phyloP scores from a whole-genome alignment of 2,113 vertebrate genomes.

The Vulpes lagopus region DNA sequence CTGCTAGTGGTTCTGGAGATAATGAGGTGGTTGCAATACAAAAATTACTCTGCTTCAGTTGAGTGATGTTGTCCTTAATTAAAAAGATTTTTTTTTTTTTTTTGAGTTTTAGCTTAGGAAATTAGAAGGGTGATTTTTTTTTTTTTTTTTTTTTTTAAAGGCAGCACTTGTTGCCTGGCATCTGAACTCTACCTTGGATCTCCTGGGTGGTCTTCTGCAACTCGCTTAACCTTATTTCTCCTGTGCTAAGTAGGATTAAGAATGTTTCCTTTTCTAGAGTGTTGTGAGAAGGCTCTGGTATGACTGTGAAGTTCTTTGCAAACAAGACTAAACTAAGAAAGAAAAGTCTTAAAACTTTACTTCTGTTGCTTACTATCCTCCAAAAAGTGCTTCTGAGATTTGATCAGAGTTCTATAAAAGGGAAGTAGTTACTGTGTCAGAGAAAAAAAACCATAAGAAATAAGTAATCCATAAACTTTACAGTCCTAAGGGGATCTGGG shows the following conservation, averaged over 20 bases:
- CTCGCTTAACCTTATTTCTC: slow-evolving; percentile 6
- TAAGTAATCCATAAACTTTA: slow-evolving; percentile 78
- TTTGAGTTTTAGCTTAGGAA: background rate
- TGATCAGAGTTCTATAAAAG: slow-evolving; percentile 59
- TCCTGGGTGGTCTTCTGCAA: background rate
- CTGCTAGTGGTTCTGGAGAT: background rate
- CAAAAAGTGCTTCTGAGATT: slow-evolving; percentile 49
- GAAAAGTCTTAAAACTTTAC: slow-evolving; percentile 48
- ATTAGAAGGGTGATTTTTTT: background rate
- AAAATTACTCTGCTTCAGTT: background rate
- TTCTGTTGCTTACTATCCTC: slow-evolving; percentile 29
- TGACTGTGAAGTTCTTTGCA: slow-evolving; percentile 55
- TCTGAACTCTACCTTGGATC: background rate
- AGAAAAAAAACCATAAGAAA: slow-evolving; percentile 42
- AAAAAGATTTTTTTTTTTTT: background rate
- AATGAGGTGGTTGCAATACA: background rate
- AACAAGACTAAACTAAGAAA: slow-evolving; percentile 55
- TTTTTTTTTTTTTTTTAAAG: background rate
- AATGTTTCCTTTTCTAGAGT: background rate
- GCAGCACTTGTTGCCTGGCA: background rate
- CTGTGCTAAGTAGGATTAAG: slow-evolving; percentile 14
- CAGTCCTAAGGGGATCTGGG: slow-evolving; percentile 63
- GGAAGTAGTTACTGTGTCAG: slow-evolving; percentile 58
- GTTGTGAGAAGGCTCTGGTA: background rate
- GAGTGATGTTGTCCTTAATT: background rate